Base-by-base conservation (phyloP, 2,888 invertebrate species). In the Microchrysa polita region DNA sequence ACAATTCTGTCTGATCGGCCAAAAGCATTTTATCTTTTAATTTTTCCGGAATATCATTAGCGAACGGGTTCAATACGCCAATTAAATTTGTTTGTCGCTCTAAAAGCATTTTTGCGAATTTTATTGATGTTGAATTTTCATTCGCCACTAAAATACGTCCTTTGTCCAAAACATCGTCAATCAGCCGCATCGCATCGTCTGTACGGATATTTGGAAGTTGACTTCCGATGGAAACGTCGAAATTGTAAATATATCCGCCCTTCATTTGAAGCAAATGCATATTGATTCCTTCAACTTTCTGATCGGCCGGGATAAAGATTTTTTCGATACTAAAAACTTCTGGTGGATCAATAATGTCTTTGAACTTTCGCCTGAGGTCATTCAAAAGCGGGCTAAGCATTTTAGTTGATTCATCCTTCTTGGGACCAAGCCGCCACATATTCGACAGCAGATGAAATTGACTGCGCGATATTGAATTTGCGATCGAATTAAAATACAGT, bases 401-500 rank as follows among this genome's bases (percentile, higher is more conserved):
- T n/a, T 53, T 74, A 44, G 73, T 55, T 34, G 65, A 42, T 63
- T 69, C 69, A 20, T 60, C 48, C 20, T 52, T 57, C 59, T 75
- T 74, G 23, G 74, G 69, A 40, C 73, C 67, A 42, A 77, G 73
- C 65, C 74, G 67, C 48, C 73, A 63, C 55, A 65, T 74, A 44
- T 74, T 72, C 52, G 73, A 53, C 44, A 77, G 72, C 67, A 77
- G 59, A 59, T 75, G 71, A 60, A 77, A 75, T 40, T 73, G 75
- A 55, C 74, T 75, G 22, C 75, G 63, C 18, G 77, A 76, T 53
- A 77, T 72, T 16, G 69, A 69, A 55, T 74, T 75, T 22, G 53
- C 73, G 5, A 74, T 44, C 16, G 57, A 63, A 74, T 74, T 74
- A 34, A 72, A 74, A 52, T 73, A 75, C 22, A 76, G 61, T 59